phyloP scores from a whole-genome alignment of 2,113 vertebrate species.

The Atrichornis clamosus region DNA sequence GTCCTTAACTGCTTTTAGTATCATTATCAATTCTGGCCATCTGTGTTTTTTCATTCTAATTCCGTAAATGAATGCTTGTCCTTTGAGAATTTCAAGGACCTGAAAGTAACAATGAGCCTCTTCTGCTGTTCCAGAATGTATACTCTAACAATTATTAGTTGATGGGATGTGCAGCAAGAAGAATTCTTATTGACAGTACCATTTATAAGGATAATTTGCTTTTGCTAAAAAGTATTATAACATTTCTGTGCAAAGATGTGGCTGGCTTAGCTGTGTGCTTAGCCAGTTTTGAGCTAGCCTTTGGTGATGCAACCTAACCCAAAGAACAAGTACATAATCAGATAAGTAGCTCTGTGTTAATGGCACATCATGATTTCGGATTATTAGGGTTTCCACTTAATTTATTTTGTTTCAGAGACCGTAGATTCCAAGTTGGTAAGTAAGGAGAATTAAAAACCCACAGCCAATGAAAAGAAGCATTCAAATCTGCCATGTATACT shows the following conservation, averaged over 20 bases:
- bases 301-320: neutral
- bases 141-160: neutral
- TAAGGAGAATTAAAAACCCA: neutral
- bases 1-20: neutral
- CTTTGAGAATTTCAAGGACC: conserved; percentile 16
- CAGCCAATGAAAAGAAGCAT: neutral
- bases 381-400: neutral
- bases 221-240: neutral
- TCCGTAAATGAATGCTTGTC: neutral
- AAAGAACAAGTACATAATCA: neutral
- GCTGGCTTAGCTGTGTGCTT: neutral
- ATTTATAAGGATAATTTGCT: conserved; percentile 27
- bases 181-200: neutral
- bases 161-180: neutral
- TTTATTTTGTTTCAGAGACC: neutral
- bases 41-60: conserved; percentile 28
- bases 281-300: neutral
- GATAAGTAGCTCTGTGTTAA: neutral
- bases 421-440: neutral
- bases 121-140: neutral
- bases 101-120: conserved; percentile 2
- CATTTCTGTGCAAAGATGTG: conserved; percentile 2
- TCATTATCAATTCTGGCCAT: conserved; percentile 23
- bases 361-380: neutral
- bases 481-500: neutral